A percentile compares a stretch with the other conserved stretches of the same genome.
Evolutionary conservation across 2,888 invertebrate genomes (phyloP).

Genomic region (Creontiades dilutus): DNA sequence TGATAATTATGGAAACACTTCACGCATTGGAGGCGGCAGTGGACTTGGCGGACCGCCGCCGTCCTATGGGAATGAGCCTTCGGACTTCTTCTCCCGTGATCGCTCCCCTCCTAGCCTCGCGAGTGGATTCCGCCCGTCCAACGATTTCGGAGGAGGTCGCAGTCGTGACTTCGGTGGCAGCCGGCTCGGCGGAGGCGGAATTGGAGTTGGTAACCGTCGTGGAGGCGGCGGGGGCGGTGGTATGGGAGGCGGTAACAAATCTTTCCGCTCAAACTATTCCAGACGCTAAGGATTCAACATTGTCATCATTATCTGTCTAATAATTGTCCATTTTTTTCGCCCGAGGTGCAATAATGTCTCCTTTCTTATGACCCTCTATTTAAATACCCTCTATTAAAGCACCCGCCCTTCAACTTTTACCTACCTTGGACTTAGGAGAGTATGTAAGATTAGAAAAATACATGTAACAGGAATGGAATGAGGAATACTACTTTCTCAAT

Average conservation of each 20-base stretch:
- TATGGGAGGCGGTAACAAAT: too few relatives aligned
- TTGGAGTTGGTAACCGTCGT: constrained; percentile 16
- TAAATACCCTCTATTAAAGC: neutral
- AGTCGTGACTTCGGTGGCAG: constrained; percentile 5
- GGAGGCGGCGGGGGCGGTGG: neutral
- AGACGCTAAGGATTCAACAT: neutral
- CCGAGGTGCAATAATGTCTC: constrained; percentile 35
- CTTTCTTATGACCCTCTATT: neutral
- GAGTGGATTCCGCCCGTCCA: neutral
- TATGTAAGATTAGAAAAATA: constrained; percentile 12
- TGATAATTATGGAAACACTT: neutral
- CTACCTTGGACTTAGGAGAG: neutral
- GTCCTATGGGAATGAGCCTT: neutral
- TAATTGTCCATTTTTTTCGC: neutral
- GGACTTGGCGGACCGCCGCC: neutral
- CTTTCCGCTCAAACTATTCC: constrained; percentile 29
- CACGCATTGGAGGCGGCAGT: constrained; percentile 29
- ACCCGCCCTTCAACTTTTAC: neutral
- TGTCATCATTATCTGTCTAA: neutral
- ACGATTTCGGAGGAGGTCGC: neutral
- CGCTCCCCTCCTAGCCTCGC: constrained; percentile 22
- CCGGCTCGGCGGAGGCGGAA: constrained; percentile 14
- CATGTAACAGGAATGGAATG: neutral
- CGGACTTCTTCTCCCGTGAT: constrained; percentile 42
- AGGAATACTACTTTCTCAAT: neutral